Evolutionary conservation across 2,113 vertebrate species (phyloP).

Genomic region (Connochaetes taurinus): DNA sequence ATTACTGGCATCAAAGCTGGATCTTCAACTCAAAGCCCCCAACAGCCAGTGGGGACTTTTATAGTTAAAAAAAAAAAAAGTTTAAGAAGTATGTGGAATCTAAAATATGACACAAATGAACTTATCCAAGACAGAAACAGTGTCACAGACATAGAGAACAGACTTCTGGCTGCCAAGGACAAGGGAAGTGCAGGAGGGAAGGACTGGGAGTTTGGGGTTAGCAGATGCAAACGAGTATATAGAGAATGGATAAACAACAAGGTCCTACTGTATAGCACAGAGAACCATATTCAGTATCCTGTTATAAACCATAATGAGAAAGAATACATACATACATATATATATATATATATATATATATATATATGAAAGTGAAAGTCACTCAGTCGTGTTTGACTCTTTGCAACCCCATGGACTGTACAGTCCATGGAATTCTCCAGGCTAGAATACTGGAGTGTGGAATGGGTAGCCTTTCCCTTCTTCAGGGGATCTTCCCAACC

Average conservation of each 20-base stretch:
- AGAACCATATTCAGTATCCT: not conserved
- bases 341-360: no score
- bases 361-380: not conserved
- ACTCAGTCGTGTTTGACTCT: not conserved
- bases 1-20: not conserved
- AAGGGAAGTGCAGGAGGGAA: not conserved
- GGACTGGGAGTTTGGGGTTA: not conserved
- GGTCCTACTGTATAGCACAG: not conserved
- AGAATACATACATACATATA: not conserved
- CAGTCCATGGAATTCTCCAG: not conserved
- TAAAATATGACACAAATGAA: not conserved
- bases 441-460: not conserved
- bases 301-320: not conserved
- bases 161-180: not conserved
- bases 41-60: not conserved
- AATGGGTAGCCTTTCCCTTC: not conserved
- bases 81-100: not conserved
- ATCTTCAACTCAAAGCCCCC: not conserved
- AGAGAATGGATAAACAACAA: not conserved
- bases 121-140: not conserved
- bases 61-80: not conserved
- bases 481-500: not conserved
- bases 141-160: not conserved
- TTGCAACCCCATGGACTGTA: not conserved
- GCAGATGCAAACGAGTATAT: not conserved